Evolutionary conservation across 2,888 invertebrate species (phyloP).

Genomic region (Monoplex corrugatus): DNA sequence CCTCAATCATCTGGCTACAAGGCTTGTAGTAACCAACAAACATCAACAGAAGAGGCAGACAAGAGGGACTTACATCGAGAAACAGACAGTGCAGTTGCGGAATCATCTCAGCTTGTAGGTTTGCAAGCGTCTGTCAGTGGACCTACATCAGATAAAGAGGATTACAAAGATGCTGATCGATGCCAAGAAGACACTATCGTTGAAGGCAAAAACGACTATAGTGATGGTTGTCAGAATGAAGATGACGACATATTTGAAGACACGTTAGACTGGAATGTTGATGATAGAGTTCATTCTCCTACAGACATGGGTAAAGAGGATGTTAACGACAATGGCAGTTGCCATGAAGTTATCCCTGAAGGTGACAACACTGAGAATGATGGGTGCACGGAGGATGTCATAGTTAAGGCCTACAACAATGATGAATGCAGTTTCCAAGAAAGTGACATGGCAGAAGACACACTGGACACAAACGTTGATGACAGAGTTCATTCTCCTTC

Average conservation of each 20-base stretch:
- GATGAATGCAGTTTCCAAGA: not conserved
- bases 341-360: not conserved
- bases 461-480: slow-evolving; percentile 41
- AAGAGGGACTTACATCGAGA: not conserved
- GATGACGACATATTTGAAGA: slow-evolving; percentile 25
- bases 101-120: not conserved
- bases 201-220: not conserved
- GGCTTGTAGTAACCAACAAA: not conserved
- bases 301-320: slow-evolving; percentile 1
- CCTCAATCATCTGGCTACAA: not conserved
- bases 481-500: slow-evolving; percentile 44
- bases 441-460: slow-evolving; percentile 22
- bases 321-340: not conserved
- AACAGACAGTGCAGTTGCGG: not conserved
- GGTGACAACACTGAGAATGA: too few relatives aligned
- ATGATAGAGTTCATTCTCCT: slow-evolving; percentile 44
- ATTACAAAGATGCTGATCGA: not conserved
- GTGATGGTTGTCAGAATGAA: not conserved
- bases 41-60: not conserved
- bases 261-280: slow-evolving; percentile 42
- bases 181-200: not conserved
- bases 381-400: not conserved
- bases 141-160: not conserved
- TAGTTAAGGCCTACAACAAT: not conserved
- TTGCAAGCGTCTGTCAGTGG: not conserved